Percentiles rank a stretch among this genome's conserved stretches.
Conservation (phyloP, 2,797 vertebrate species). For the Sylvia borin region DNA sequence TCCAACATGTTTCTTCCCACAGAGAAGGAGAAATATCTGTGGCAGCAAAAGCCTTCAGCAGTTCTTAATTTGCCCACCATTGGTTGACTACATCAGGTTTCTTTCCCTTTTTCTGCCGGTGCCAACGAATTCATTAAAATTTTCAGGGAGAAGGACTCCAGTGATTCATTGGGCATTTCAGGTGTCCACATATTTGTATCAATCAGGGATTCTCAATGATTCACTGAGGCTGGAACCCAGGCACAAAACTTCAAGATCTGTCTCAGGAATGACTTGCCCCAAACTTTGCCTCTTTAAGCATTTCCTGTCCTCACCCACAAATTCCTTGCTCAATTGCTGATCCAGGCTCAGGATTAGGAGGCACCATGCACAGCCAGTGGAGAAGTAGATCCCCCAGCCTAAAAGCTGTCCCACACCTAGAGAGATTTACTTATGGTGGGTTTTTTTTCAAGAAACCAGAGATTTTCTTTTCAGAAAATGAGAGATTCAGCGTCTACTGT, state of each 20-base stretch:
- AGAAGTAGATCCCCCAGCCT: background rate
- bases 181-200: background rate
- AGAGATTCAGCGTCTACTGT: background rate
- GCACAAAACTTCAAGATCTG: background rate
- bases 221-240: background rate
- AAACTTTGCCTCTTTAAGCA: background rate
- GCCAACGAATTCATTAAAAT: background rate
- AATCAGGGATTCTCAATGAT: background rate
- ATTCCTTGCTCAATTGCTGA: background rate
- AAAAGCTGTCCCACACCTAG: background rate
- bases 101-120: background rate
- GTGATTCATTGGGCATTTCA: background rate
- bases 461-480: background rate
- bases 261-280: background rate
- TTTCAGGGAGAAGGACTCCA: background rate
- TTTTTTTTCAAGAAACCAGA: background rate
- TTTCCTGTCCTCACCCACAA: background rate
- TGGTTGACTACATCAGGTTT: background rate
- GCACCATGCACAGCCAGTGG: background rate
- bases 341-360: background rate
- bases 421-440: background rate
- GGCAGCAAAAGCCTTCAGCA: background rate
- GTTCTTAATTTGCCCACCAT: background rate
- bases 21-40: background rate
- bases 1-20: background rate